phyloP scores from a whole-genome alignment of 2,888 invertebrate species.

The Xanthorhoe designata region DNA sequence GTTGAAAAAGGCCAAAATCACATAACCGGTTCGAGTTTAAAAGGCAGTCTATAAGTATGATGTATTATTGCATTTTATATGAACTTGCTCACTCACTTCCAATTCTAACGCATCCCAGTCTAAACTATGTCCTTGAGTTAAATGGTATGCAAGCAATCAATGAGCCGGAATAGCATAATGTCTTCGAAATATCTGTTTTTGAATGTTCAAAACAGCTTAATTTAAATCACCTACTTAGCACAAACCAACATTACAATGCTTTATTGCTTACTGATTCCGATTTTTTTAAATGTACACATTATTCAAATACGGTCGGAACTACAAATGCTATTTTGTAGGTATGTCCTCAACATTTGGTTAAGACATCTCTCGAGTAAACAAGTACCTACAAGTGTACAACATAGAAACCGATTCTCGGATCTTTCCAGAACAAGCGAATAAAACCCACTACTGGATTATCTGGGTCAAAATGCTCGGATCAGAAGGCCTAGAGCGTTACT shows the following conservation, averaged over 20 bases:
- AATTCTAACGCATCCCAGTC: too few relatives aligned
- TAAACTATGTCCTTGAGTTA: too few relatives aligned
- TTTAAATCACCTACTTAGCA: background rate
- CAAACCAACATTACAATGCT: background rate
- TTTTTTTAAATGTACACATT: too few relatives aligned
- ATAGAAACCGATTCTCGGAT: conserved; percentile 2
- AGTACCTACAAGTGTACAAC: too few relatives aligned
- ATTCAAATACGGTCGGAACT: too few relatives aligned
- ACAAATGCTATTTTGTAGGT: too few relatives aligned
- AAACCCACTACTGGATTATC: conserved; percentile 7
- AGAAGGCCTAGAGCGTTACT: conserved; percentile 39
- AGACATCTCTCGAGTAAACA: background rate
- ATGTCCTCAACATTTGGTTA: background rate
- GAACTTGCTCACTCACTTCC: too few relatives aligned
- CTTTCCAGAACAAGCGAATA: conserved; percentile 4
- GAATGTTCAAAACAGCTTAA: background rate
- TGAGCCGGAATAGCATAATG: too few relatives aligned
- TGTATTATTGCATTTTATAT: too few relatives aligned
- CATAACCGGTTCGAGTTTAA: background rate
- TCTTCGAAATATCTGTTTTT: too few relatives aligned
- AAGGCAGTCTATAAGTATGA: background rate
- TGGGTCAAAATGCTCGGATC: conserved; percentile 16
- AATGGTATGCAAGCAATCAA: too few relatives aligned
- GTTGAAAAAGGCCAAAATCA: background rate
- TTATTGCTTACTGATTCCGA: too few relatives aligned